phyloP scores from a whole-genome alignment of 2,113 vertebrate genomes.

The Oreotrochilus melanogaster region DNA sequence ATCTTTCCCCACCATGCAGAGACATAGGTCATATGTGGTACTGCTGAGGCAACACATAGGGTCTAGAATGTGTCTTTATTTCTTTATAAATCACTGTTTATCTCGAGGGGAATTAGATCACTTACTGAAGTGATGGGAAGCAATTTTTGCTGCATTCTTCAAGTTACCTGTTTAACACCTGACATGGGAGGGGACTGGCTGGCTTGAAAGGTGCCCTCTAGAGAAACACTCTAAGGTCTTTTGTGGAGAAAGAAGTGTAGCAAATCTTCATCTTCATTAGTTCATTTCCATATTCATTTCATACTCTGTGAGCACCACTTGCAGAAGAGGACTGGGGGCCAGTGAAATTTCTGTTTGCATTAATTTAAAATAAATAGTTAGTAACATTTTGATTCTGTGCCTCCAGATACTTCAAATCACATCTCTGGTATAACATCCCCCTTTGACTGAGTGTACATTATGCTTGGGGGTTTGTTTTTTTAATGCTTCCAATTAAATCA shows the following conservation, averaged over 20 bases:
- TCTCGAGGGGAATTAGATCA: background rate
- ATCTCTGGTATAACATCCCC: background rate
- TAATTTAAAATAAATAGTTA: background rate
- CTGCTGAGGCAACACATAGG: accelerated
- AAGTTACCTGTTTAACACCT: background rate
- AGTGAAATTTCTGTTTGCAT: background rate
- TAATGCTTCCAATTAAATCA: background rate
- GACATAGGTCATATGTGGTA: background rate
- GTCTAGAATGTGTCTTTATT: background rate
- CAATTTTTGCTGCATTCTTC: background rate
- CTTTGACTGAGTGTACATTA: background rate
- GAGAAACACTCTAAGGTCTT: background rate
- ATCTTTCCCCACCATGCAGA: background rate
- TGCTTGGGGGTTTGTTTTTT: background rate
- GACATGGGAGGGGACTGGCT: background rate
- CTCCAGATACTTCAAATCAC: background rate
- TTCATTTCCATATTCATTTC: background rate
- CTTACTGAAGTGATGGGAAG: background rate
- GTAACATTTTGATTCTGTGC: background rate
- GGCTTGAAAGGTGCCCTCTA: background rate
- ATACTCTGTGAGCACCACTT: background rate
- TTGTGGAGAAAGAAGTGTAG: background rate
- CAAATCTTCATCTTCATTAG: background rate
- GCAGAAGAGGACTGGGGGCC: background rate
- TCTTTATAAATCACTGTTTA: background rate